These are phyloP conservation scores for Phyllopteryx taeniolatus DNA, from an alignment of 2,113 vertebrate species.

Conservation along the genomic window DNA sequence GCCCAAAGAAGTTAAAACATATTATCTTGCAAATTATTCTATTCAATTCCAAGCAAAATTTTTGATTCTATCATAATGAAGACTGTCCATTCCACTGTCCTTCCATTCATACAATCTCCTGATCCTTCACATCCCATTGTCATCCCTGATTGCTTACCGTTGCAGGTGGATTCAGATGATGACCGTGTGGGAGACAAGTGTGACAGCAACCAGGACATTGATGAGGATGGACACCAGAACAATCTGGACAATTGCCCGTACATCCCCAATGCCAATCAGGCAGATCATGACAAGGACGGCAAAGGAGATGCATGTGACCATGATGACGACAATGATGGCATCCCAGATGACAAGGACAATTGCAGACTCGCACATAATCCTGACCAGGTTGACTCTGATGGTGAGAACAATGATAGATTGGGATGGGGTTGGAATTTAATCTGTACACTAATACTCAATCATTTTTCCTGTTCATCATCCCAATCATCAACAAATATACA, in stretches of 20 bases:
- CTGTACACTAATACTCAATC: too few species aligned
- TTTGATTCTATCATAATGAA: not conserved
- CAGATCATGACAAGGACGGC: slow-evolving; percentile 96
- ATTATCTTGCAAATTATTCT: not conserved
- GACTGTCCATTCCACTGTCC: not conserved
- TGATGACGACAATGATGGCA: slow-evolving; percentile 96
- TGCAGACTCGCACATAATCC: slow-evolving; percentile 90
- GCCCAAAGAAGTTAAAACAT: not conserved
- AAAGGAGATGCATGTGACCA: slow-evolving; percentile 97
- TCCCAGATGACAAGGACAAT: slow-evolving; percentile 96
- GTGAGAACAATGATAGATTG: slow-evolving; percentile 67
- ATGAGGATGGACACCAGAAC: slow-evolving; percentile 98
- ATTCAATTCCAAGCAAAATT: not conserved
- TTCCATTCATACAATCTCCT: not conserved
- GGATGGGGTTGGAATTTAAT: too few species aligned
- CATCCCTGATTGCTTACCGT: not conserved
- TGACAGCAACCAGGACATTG: slow-evolving; percentile 98
- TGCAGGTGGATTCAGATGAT: slow-evolving; percentile 89
- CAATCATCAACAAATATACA: not conserved
- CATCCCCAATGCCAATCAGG: slow-evolving; percentile 95
- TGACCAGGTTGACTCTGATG: slow-evolving; percentile 91
- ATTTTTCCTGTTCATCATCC: not conserved
- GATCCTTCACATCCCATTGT: not conserved
- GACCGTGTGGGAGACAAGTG: slow-evolving; percentile 93
- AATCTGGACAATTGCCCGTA: slow-evolving; percentile 99